Percentiles rank a stretch among this genome's conserved stretches.
Conservation (phyloP, 2,797 vertebrate species). For the Parambassis ranga region DNA sequence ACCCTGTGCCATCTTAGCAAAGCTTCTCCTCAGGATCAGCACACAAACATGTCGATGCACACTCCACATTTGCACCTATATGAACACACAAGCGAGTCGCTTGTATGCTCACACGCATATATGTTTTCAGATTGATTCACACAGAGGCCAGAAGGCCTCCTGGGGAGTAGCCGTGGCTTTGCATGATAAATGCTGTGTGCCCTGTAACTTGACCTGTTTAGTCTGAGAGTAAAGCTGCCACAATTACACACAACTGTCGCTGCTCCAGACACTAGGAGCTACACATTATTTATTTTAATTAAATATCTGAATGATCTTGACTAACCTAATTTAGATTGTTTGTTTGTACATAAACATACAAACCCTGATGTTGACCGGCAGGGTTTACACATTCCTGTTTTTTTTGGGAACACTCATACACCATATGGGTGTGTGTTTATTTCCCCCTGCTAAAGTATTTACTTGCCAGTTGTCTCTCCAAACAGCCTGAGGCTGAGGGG, state of each 20-base stretch:
- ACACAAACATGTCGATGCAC: neutral
- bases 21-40: slow-evolving; percentile 19
- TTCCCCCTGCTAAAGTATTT: neutral
- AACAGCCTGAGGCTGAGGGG: neutral
- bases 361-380: too few species aligned
- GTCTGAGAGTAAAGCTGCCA: slow-evolving; percentile 1
- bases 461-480: slow-evolving; percentile 4
- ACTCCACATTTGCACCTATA: neutral
- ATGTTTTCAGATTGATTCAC: slow-evolving; percentile 45
- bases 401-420: too few species aligned
- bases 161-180: slow-evolving; percentile 24
- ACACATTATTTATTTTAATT: neutral
- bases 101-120: neutral
- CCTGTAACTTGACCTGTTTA: slow-evolving; percentile 45
- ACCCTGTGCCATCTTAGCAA: slow-evolving; percentile 51
- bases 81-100: slow-evolving; percentile 1
- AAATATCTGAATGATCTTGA: too few species aligned
- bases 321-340: too few species aligned
- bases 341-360: neutral
- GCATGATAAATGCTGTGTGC: slow-evolving; percentile 44
- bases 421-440: neutral
- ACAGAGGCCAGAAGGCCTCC: slow-evolving; percentile 18
- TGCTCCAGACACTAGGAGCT: neutral
- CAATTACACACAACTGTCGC: neutral
- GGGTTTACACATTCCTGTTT: too few species aligned